phyloP scores from a whole-genome alignment of 2,888 invertebrate genomes.

The Caenorhabditis panamensis region DNA sequence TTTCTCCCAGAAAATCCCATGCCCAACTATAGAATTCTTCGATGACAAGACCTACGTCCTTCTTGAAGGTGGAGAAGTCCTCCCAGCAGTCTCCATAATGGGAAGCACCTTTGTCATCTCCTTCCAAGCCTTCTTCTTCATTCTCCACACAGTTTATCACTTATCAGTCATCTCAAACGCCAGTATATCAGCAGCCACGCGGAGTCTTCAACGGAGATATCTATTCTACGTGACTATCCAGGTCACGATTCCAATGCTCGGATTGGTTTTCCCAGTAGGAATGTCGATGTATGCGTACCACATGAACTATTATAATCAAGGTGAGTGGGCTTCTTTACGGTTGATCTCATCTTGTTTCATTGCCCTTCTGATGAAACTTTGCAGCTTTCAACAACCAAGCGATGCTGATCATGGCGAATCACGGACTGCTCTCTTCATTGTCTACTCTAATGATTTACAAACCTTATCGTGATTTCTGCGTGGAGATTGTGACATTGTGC shows the following conservation, averaged over 20 bases:
- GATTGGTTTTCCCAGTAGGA: background rate
- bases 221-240: slow-evolving; percentile 24
- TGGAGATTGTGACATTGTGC: background rate
- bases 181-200: slow-evolving; percentile 5
- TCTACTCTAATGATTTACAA: slow-evolving; percentile 7
- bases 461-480: slow-evolving; percentile 6
- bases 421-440: background rate
- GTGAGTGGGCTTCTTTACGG: background rate
- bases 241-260: slow-evolving; percentile 5
- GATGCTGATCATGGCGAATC: slow-evolving; percentile 7
- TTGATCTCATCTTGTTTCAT: too few species aligned
- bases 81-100: slow-evolving; percentile 1
- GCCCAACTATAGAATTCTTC: slow-evolving; percentile 22
- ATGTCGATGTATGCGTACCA: background rate
- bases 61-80: slow-evolving; percentile 19
- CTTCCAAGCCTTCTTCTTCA: slow-evolving; percentile 14
- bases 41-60: slow-evolving; percentile 14
- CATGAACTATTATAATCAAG: background rate
- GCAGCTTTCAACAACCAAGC: slow-evolving; percentile 4
- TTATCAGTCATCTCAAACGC: slow-evolving; percentile 1
- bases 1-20: slow-evolving; percentile 21
- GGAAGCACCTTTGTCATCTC: background rate
- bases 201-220: slow-evolving; percentile 19
- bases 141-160: slow-evolving; percentile 22
- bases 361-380: background rate